Base-by-base conservation (phyloP, 2,797 vertebrate genomes). In the Sparus aurata region DNA sequence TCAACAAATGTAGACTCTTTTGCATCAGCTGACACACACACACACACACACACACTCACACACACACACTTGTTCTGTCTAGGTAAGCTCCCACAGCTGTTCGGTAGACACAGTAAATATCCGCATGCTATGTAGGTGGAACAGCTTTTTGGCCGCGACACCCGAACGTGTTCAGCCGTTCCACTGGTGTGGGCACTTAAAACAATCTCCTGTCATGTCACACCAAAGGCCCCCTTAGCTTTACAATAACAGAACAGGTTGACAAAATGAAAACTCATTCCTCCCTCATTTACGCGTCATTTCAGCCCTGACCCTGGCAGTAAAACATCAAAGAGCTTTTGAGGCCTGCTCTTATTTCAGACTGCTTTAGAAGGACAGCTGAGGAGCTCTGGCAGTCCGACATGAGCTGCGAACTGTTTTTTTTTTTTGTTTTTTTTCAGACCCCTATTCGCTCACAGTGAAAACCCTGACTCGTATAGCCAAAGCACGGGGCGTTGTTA, bases 241-340 rank as follows among this genome's bases (percentile, higher is more conserved):
- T 94, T 95, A 95, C 95, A 95, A 95, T 93, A 94, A 93, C 94
- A 94, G 91, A 91, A 90, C 95, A 96, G 94, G 93, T 94, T 94
- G 94, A 95, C 89, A 83, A 92, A 95, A 96, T 92, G 94, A 95
- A 95, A 94, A 93, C 90, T 93, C 93, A 92, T 93, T 96, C 94
- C 94, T 96, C 95, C 93, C 94, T 95, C 89, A 88, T 96, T 96
- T 96, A 95, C 93, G 92, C 92, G 89, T 96, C 94, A 94, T 93
- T 94, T 77, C 92, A 95, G 95, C 93, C 93, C 91, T 95, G 93
- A 93, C 95, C 96, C 94, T 85, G 83, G 91, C 92, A 90, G 93
- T 93, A 93, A 93, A 95, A 96, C 94, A 95, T 96, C 95, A 96
- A 96, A 95, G 94, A 86, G 89, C 94, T 95, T 95, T 94, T 95